phyloP scores from a whole-genome alignment of 2,113 vertebrate genomes.

The Amblyornis subalaris region DNA sequence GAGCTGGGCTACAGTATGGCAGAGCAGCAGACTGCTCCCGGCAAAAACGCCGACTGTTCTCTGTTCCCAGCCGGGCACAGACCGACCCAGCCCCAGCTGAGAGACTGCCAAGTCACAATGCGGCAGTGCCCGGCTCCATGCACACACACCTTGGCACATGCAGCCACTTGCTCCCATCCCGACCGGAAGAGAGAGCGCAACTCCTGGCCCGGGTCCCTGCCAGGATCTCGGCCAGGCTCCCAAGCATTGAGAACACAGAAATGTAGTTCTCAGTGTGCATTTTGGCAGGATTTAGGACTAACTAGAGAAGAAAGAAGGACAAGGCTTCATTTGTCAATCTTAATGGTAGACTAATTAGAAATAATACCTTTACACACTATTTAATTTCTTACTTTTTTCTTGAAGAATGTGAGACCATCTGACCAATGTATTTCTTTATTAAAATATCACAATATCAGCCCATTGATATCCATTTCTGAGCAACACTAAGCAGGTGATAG shows the following conservation, averaged over 20 bases:
- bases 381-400: neutral
- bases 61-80: too few relatives aligned
- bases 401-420: neutral
- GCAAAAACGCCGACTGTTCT: too few relatives aligned
- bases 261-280: neutral
- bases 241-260: neutral
- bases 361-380: neutral
- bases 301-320: neutral
- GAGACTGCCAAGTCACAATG: too few relatives aligned
- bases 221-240: too few relatives aligned
- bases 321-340: neutral
- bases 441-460: neutral
- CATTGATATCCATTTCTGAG: neutral
- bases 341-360: neutral
- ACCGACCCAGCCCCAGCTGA: too few relatives aligned
- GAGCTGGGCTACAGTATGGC: too few relatives aligned
- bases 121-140: too few relatives aligned
- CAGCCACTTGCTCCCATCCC: too few relatives aligned
- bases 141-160: too few relatives aligned
- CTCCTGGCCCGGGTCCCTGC: too few relatives aligned
- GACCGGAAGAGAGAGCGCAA: too few relatives aligned
- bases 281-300: neutral
- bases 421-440: neutral
- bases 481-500: neutral
- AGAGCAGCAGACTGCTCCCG: too few relatives aligned